Conservation (phyloP, 2,113 vertebrate genomes). For the Dasyprocta punctata region DNA sequence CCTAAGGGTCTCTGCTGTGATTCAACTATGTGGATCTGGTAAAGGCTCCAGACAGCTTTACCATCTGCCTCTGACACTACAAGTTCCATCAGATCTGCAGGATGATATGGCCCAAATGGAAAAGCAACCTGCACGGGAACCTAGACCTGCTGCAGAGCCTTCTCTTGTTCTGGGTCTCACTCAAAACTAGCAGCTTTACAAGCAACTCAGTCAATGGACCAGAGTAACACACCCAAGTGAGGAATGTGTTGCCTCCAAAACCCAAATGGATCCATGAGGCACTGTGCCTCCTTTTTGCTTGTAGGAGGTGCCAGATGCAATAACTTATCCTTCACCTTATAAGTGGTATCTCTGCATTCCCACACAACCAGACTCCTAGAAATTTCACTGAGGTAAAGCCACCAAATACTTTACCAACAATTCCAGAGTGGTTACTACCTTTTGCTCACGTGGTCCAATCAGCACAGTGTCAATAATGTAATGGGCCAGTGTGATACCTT, state of each 20-base stretch:
- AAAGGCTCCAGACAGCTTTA: neutral
- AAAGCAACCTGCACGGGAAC: neutral
- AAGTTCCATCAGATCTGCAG: neutral
- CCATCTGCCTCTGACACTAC: neutral
- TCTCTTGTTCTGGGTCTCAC: neutral
- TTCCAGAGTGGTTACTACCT: neutral
- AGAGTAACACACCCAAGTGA: neutral
- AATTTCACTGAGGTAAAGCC: neutral
- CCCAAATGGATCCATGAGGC: neutral
- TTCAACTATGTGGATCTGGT: neutral
- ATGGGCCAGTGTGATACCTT: neutral
- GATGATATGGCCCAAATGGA: neutral
- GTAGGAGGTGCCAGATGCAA: neutral
- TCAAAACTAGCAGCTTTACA: neutral
- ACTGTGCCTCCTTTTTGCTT: neutral
- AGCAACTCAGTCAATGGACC: neutral
- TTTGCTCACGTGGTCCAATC: neutral
- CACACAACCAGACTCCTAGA: neutral
- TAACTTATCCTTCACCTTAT: neutral
- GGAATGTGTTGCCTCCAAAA: neutral
- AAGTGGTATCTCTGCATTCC: neutral
- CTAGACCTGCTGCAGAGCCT: neutral
- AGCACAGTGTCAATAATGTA: neutral
- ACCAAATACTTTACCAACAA: neutral
- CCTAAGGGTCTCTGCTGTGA: neutral